Base-by-base conservation (phyloP, 1,140 invertebrate genomes). In the Gonioctena quinquepunctata region DNA sequence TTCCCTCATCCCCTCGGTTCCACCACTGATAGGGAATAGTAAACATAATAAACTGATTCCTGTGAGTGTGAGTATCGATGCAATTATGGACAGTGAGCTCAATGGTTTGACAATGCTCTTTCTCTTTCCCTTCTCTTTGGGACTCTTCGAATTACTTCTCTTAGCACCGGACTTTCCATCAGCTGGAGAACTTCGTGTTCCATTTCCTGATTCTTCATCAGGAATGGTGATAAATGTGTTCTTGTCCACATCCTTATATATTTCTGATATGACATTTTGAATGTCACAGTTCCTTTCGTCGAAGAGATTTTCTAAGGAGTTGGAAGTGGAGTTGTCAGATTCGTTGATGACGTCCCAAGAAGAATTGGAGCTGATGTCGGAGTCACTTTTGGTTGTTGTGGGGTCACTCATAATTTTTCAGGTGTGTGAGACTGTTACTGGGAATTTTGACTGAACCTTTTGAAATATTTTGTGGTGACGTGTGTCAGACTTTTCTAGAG, bases 281-380 rank as follows among this genome's bases (percentile, higher is more conserved):
- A 11, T 64, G 7, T 42, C 28, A 6, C 28, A 21, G 11, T 42
- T 48, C 22, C 19, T 23, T 54, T 23, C 52, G 22, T 54, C 52
- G 6, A 54, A 18, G 3, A 65, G 18, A 28, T 57, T 67, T 33
- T 67, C 71, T 0, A 57, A 21, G 7, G 71, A 73, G 25, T 22
- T 68, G n/a, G 19, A 49, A 42, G 16, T 64, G 2, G 66, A 71
- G n/a, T 23, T 54, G 8, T 25, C 21, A 8, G 69, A 66, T 2
- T 56, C 56, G 49, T 56, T 57, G 21, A 74, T 18, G 18, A 74
- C 6, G 2, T 63, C 66, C 73, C 73, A 74, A 11, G 73, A 74
- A 27, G 73, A 71, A 27, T 68, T 66, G 3, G 69, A 70, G 62
- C 66, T 68, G 13, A 66, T 1, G 27, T 70, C 69, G 8, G 66